Evolutionary conservation across 92 coral and sea anemone genomes (phyloP).

Genomic region (Scolanthus callimorphus): DNA sequence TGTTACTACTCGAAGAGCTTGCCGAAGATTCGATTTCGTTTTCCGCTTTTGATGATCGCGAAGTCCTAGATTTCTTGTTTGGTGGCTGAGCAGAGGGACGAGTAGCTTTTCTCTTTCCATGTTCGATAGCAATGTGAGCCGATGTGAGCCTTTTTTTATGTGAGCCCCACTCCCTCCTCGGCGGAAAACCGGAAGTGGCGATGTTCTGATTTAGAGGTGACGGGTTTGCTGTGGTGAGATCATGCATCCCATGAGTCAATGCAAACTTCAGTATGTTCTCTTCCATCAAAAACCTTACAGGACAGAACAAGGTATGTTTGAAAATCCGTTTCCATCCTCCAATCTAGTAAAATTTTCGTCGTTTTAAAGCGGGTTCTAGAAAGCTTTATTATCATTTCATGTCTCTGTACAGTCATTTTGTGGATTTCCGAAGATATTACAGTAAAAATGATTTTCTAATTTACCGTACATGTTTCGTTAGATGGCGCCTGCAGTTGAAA

Average conservation of each 20-base stretch:
- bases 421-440: background rate
- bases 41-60: no score
- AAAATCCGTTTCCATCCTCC: constrained; percentile 53
- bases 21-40: no score
- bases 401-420: constrained; percentile 4
- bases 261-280: constrained; percentile 21
- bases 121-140: no score
- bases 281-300: constrained; percentile 35
- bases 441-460: constrained; percentile 3
- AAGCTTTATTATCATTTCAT: background rate
- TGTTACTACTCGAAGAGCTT: no score
- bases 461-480: constrained; percentile 28
- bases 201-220: constrained; percentile 18
- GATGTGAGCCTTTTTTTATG: no score
- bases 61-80: no score
- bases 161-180: no score
- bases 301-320: constrained; percentile 11
- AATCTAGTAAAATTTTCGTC: background rate
- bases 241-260: constrained; percentile 60
- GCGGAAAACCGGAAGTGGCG: no score
- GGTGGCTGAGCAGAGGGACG: no score
- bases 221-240: constrained; percentile 45
- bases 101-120: no score
- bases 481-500: constrained; percentile 99
- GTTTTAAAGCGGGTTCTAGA: no score